Evolutionary conservation across 1,140 invertebrate genomes (phyloP).

Genomic region (Protaetia brevitarsis): DNA sequence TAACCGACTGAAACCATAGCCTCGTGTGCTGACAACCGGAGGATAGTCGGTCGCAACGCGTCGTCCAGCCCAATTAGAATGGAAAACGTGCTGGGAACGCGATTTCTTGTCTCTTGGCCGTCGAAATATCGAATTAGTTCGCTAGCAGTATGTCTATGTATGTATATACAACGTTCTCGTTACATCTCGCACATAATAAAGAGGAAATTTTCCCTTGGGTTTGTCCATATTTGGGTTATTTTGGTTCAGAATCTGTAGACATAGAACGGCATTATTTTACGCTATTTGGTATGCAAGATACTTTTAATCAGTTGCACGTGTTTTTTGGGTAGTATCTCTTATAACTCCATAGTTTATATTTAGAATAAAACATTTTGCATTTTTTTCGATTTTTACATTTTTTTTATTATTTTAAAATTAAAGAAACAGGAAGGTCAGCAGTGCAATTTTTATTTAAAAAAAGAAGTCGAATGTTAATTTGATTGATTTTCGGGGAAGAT

Average conservation of each 20-base stretch:
- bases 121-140: background rate
- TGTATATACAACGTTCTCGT: background rate
- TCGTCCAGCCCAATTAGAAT: background rate
- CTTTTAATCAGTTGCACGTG: too few relatives aligned
- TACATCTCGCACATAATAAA: background rate
- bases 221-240: background rate
- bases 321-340: too few relatives aligned
- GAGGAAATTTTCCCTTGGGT: background rate
- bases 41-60: too few relatives aligned
- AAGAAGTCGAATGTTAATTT: too few relatives aligned
- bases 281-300: background rate
- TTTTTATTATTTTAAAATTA: too few relatives aligned
- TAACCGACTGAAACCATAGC: background rate
- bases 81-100: background rate
- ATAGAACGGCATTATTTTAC: background rate
- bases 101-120: background rate
- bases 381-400: too few relatives aligned
- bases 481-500: too few relatives aligned
- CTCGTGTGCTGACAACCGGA: background rate
- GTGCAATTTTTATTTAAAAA: too few relatives aligned
- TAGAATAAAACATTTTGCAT: too few relatives aligned
- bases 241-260: background rate
- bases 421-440: too few relatives aligned
- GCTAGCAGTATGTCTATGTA: too few relatives aligned
- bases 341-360: too few relatives aligned